These are phyloP conservation scores for Archilochus colubris DNA, from an alignment of 2,113 vertebrate genomes.

Conservation along the genomic window DNA sequence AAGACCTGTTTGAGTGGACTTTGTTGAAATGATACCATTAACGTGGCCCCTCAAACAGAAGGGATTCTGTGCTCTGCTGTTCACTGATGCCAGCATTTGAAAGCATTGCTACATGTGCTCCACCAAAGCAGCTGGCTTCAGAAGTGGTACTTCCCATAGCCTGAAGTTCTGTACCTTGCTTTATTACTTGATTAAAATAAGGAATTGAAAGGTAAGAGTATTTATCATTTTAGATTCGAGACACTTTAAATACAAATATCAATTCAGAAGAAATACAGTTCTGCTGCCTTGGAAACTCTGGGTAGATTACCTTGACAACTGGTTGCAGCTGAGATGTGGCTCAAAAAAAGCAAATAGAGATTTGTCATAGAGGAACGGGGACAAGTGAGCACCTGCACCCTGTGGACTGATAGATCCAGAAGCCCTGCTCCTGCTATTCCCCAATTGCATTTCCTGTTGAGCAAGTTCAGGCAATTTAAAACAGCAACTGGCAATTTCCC, in stretches of 20 bases:
- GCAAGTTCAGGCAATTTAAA: not conserved
- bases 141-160: not conserved
- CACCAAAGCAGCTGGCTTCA: not conserved
- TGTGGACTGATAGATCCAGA: not conserved
- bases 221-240: not conserved
- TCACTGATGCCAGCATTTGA: not conserved
- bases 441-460: too few species aligned
- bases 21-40: not conserved
- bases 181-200: not conserved
- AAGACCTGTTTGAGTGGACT: not conserved
- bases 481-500: not conserved
- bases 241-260: not conserved
- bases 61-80: not conserved
- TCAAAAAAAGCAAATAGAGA: not conserved
- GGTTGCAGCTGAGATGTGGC: not conserved
- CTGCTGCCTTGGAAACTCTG: not conserved
- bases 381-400: accelerated
- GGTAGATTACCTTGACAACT: not conserved
- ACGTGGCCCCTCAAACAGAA: accelerated
- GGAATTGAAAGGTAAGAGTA: not conserved
- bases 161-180: not conserved
- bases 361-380: not conserved
- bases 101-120: not conserved
- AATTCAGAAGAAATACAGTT: not conserved
- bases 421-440: not conserved